Evolutionary conservation across 2,888 invertebrate genomes (phyloP).

Genomic region (Hipparchia semele): DNA sequence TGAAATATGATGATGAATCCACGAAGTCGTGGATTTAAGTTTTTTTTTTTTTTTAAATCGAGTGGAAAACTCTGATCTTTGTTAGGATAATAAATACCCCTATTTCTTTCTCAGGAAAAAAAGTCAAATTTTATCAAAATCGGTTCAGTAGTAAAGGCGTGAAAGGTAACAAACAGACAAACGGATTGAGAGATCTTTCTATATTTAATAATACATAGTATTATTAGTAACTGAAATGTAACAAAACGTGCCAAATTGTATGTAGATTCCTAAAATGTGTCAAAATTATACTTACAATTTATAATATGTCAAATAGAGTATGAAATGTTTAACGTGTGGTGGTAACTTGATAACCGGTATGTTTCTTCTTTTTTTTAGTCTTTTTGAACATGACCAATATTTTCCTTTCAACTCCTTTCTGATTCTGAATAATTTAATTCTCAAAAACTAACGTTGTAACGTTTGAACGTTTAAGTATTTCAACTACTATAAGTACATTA

Average conservation of each 20-base stretch:
- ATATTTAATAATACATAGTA: neutral
- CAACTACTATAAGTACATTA: neutral
- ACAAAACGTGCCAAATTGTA: conserved; percentile 7
- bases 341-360: neutral
- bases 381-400: too few relatives aligned
- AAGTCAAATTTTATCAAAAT: too few relatives aligned
- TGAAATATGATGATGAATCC: too few relatives aligned
- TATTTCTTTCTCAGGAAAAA: too few relatives aligned
- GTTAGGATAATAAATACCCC: too few relatives aligned
- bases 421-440: neutral
- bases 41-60: too few relatives aligned
- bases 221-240: neutral
- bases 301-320: neutral
- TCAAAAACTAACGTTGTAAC: neutral
- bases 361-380: neutral
- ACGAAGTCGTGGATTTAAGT: too few relatives aligned
- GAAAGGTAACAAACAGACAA: too few relatives aligned
- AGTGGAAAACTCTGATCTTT: too few relatives aligned
- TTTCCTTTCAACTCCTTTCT: too few relatives aligned
- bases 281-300: neutral
- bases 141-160: too few relatives aligned
- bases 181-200: neutral
- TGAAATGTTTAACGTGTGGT: neutral
- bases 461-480: neutral
- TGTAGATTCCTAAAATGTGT: neutral